Evolutionary conservation across 2,888 invertebrate genomes (phyloP).

Genomic region (Dorcus hopei): DNA sequence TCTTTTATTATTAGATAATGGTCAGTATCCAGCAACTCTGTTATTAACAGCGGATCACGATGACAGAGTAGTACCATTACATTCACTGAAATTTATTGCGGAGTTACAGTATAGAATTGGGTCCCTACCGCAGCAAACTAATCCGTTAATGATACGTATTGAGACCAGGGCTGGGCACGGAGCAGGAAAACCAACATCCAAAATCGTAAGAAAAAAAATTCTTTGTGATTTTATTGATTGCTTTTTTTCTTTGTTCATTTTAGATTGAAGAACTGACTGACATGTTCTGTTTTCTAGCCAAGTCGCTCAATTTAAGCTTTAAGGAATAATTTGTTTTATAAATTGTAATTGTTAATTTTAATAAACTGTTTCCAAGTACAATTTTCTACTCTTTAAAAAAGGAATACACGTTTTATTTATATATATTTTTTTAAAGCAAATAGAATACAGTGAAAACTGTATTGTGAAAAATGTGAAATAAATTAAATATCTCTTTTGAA

Average conservation of each 20-base stretch:
- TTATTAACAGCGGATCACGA: constrained; percentile 97
- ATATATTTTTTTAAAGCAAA: too few relatives aligned
- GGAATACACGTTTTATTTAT: too few relatives aligned
- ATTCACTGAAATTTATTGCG: constrained; percentile 93
- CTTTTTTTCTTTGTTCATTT: constrained; percentile 38
- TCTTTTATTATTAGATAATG: constrained; percentile 36
- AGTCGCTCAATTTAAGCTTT: constrained; percentile 60
- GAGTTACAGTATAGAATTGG: constrained; percentile 78
- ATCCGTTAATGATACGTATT: constrained; percentile 84
- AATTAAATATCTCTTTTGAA: too few relatives aligned
- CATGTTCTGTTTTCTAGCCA: constrained; percentile 79
- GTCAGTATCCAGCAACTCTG: constrained; percentile 87
- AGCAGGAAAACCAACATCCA: constrained; percentile 92
- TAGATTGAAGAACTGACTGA: constrained; percentile 94
- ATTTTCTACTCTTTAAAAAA: background rate
- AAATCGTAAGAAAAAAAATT: constrained; percentile 64
- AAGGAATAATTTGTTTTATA: background rate
- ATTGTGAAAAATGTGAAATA: too few relatives aligned
- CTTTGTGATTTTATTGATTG: constrained; percentile 1
- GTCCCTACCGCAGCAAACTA: constrained; percentile 62
- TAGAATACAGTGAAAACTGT: too few relatives aligned
- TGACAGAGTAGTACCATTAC: constrained; percentile 96
- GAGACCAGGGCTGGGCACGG: constrained; percentile 98
- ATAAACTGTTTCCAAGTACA: background rate
- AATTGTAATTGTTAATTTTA: background rate